These are phyloP conservation scores for Aphis gossypii DNA, from an alignment of 1,140 invertebrate genomes.

Conservation along the genomic window DNA sequence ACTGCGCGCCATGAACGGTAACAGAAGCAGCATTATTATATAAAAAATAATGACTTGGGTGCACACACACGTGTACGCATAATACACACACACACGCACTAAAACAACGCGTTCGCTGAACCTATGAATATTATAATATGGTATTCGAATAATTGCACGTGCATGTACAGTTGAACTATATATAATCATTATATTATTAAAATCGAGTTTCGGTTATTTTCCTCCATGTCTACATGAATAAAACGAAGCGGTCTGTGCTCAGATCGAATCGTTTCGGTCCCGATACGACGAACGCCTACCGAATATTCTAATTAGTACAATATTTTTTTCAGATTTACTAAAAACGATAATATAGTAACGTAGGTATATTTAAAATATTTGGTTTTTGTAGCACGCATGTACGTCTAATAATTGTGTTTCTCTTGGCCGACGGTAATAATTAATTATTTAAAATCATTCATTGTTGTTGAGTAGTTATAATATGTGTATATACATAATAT, in stretches of 20 bases:
- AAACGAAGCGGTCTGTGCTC: background rate
- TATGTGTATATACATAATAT: background rate
- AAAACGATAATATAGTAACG: background rate
- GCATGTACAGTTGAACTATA: background rate
- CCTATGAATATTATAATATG: background rate
- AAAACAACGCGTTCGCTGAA: background rate
- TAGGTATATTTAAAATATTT: background rate
- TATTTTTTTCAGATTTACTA: slow-evolving; percentile 8
- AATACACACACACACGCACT: too few relatives aligned
- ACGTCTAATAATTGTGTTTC: slow-evolving; percentile 14
- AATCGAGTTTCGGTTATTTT: background rate
- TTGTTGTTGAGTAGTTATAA: background rate
- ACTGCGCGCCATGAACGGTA: background rate
- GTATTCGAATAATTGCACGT: background rate
- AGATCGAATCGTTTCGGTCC: background rate
- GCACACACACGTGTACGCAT: background rate
- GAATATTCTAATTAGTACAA: background rate
- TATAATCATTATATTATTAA: background rate
- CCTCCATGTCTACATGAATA: background rate
- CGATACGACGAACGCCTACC: background rate
- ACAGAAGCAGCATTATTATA: background rate
- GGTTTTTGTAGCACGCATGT: background rate
- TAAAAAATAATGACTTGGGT: background rate
- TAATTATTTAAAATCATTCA: slow-evolving; percentile 46
- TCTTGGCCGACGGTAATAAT: slow-evolving; percentile 17